Percentiles rank a stretch among this genome's conserved stretches.
Evolutionary conservation across 2,888 invertebrate genomes (phyloP).

Genomic region (Acleris cristana): DNA sequence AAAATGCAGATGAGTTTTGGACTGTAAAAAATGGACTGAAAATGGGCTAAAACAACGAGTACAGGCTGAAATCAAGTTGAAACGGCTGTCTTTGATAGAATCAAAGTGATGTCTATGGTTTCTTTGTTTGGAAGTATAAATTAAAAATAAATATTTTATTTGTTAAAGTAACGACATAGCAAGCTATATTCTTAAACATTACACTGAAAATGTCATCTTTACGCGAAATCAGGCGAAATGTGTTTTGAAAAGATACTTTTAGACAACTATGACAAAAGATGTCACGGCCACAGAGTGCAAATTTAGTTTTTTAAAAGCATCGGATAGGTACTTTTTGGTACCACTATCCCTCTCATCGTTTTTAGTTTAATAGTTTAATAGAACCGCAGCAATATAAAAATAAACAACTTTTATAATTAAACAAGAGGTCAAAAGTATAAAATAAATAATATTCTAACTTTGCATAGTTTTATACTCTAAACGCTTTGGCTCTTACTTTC

Average conservation of each 20-base stretch:
- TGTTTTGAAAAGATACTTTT: background rate
- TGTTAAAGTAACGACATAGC: background rate
- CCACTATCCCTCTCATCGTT: background rate
- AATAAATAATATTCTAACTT: background rate
- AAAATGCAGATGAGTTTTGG: too few relatives aligned
- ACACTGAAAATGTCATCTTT: background rate
- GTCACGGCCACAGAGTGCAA: conserved; percentile 53
- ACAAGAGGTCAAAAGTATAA: background rate
- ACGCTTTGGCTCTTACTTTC: background rate
- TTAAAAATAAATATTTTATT: background rate
- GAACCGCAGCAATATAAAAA: background rate
- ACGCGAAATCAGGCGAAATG: background rate
- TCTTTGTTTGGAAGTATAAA: conserved; percentile 25
- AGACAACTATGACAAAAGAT: conserved; percentile 53
- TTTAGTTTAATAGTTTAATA: background rate
- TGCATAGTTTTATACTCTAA: background rate
- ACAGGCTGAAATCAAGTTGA: too few relatives aligned
- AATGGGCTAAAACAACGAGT: too few relatives aligned
- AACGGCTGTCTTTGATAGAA: too few relatives aligned
- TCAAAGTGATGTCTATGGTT: conserved; percentile 23
- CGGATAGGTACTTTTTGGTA: conserved; percentile 10
- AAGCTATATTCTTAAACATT: background rate
- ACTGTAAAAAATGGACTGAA: too few relatives aligned
- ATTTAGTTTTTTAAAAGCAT: conserved; percentile 18
- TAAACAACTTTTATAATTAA: background rate